Evolutionary conservation across 2,888 invertebrate species (phyloP).

Genomic region (Spodoptera exigua): DNA sequence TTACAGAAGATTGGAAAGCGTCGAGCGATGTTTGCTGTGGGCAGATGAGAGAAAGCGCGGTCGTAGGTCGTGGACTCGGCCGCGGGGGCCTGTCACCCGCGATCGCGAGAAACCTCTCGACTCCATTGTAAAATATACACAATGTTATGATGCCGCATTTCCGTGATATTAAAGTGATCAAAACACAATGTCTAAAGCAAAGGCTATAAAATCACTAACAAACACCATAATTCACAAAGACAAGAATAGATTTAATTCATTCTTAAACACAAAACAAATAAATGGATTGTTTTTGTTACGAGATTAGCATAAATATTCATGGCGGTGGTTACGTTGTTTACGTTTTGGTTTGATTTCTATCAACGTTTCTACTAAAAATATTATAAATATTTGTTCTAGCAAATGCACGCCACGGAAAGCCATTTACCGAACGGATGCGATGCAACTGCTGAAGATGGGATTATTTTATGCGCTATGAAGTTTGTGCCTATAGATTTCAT

Average conservation of each 20-base stretch:
- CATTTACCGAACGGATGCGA: conserved; percentile 34
- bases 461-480: conserved; percentile 58
- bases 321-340: conserved; percentile 6
- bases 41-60: conserved; percentile 76
- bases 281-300: conserved; percentile 5
- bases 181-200: conserved; percentile 4
- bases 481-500: conserved; percentile 70
- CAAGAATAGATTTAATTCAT: conserved; percentile 3
- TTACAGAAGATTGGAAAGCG: conserved; percentile 52
- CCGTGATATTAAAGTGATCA: conserved; percentile 11
- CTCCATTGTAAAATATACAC: conserved; percentile 30
- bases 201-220: conserved; percentile 1
- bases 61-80: conserved; percentile 70
- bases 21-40: conserved; percentile 54
- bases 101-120: conserved; percentile 39
- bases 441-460: conserved; percentile 38
- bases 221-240: conserved; percentile 3
- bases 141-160: conserved; percentile 20
- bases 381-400: conserved; percentile 15
- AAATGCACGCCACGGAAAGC: conserved; percentile 35
- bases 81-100: conserved; percentile 58
- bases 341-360: conserved; percentile 28
- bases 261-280: conserved; percentile 16
- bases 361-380: conserved; percentile 25
- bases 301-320: conserved; percentile 28